These are phyloP conservation scores for Heterochromis multidens DNA, from an alignment of 2,113 vertebrate genomes.

Conservation along the genomic window DNA sequence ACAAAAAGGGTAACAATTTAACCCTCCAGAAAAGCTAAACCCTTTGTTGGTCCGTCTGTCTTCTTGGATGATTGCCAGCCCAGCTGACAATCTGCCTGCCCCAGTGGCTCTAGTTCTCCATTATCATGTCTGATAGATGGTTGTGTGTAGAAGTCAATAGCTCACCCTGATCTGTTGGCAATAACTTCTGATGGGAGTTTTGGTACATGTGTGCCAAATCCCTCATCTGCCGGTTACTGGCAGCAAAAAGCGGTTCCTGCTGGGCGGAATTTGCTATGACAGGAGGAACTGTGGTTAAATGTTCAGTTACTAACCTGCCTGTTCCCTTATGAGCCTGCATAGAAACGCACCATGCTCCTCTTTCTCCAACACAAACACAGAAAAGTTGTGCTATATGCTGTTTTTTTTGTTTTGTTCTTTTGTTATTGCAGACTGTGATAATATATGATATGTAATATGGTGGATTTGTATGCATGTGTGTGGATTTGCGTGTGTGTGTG, in stretches of 20 bases:
- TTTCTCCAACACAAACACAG: not conserved
- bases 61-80: conserved; percentile 22
- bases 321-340: not conserved
- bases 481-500: conserved; percentile 8
- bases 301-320: conserved; percentile 18
- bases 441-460: not conserved
- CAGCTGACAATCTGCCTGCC: conserved; percentile 46
- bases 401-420: not conserved
- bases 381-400: not conserved
- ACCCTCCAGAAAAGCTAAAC: not conserved
- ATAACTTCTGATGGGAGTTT: conserved; percentile 16
- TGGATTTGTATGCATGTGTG: not conserved
- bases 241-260: conserved; percentile 11
- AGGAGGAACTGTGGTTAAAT: conserved; percentile 23
- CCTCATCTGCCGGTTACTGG: conserved; percentile 36
- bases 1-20: conserved; percentile 17
- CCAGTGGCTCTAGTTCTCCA: conserved; percentile 22
- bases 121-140: conserved; percentile 37
- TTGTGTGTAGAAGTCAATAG: conserved; percentile 41
- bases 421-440: not conserved
- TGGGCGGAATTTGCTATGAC: conserved; percentile 34
- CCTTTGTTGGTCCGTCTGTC: conserved; percentile 13
- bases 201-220: conserved; percentile 2
- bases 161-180: conserved; percentile 41
- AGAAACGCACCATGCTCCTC: not conserved